phyloP scores from a whole-genome alignment of 2,113 vertebrate species.

The Ramphastos sulfuratus region DNA sequence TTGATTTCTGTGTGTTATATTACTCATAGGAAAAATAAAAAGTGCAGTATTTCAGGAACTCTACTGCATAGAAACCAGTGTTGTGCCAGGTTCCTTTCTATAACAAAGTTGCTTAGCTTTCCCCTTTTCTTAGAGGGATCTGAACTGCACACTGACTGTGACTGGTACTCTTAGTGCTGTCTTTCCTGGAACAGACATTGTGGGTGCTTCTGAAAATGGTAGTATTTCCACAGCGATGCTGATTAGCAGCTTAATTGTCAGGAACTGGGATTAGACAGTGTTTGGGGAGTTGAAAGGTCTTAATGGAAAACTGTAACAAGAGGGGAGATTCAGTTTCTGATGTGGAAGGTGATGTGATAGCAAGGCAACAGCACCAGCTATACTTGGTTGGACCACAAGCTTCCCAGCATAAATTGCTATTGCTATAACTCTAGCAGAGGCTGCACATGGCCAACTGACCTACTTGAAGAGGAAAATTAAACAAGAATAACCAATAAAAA shows the following conservation, averaged over 20 bases:
- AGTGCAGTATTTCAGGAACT: neutral
- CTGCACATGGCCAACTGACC: rapidly evolving
- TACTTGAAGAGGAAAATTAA: neutral
- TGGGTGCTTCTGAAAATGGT: neutral
- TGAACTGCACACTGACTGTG: rapidly evolving
- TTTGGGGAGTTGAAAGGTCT: neutral
- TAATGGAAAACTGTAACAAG: neutral
- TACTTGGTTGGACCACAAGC: neutral
- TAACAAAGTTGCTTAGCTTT: neutral
- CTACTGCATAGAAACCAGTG: neutral
- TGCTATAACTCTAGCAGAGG: neutral
- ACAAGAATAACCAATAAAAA: neutral
- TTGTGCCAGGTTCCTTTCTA: neutral
- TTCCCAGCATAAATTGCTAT: neutral
- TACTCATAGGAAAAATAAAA: neutral
- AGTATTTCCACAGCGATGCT: neutral
- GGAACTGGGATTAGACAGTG: neutral
- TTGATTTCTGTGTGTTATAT: neutral
- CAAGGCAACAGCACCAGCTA: neutral
- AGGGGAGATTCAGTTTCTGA: neutral
- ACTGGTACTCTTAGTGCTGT: neutral
- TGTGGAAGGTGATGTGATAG: neutral
- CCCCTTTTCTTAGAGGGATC: neutral
- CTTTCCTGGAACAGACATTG: neutral
- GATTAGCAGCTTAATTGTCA: neutral